Evolutionary conservation across 2,113 vertebrate species (phyloP).

Genomic region (Acrocephalus kingi): DNA sequence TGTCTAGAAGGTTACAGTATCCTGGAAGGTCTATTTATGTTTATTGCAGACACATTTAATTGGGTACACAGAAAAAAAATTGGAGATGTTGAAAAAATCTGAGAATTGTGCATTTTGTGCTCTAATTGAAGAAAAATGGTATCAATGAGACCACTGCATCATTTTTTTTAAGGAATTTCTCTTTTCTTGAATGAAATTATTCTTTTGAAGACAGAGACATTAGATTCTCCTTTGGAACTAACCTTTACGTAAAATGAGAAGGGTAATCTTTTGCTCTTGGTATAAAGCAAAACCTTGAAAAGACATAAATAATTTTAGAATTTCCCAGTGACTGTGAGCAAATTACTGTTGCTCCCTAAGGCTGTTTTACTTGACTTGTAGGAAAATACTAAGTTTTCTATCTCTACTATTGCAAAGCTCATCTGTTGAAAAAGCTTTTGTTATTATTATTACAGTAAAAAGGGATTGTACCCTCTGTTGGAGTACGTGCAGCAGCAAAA

Average conservation of each 20-base stretch:
- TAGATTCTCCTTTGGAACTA: background rate
- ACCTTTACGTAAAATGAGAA: background rate
- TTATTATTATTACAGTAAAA: background rate
- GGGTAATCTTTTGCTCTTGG: background rate
- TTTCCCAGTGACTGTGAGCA: background rate
- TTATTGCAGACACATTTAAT: background rate
- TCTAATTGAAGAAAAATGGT: background rate
- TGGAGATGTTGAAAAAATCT: background rate
- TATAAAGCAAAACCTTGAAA: background rate
- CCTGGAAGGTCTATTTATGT: background rate
- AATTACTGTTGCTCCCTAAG: background rate
- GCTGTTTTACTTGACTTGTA: background rate
- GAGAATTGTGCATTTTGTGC: background rate
- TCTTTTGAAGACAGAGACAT: background rate
- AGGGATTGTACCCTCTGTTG: background rate
- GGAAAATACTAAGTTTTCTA: background rate
- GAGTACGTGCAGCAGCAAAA: background rate
- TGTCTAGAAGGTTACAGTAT: background rate
- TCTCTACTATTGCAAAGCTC: background rate
- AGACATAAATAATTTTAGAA: background rate
- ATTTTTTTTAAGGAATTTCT: background rate
- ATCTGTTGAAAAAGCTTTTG: background rate
- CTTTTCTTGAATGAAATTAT: background rate
- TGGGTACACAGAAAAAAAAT: background rate
- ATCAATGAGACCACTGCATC: background rate